These are phyloP conservation scores for Ophraella communa DNA, from an alignment of 2,888 invertebrate species.

Conservation along the genomic window DNA sequence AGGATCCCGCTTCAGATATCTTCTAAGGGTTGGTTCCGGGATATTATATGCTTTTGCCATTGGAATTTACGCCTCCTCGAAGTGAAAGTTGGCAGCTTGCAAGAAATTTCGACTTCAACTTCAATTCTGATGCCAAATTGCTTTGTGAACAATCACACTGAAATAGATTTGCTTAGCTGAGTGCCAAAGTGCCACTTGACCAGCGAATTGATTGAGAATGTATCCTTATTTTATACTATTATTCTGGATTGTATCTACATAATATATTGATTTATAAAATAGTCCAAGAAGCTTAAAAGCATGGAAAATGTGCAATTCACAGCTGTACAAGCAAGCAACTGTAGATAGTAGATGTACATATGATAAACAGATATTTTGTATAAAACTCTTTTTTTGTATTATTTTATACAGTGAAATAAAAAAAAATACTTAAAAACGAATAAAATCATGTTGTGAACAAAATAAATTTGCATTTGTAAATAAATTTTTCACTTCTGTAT, in stretches of 20 bases:
- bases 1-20: too few relatives aligned
- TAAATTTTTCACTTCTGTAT: constrained; percentile 36
- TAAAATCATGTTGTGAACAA: constrained; percentile 30
- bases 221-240: too few relatives aligned
- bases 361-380: constrained; percentile 35
- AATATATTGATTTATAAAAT: neutral
- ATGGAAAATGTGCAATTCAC: constrained; percentile 43
- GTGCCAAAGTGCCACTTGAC: too few relatives aligned
- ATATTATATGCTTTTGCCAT: too few relatives aligned
- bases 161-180: too few relatives aligned
- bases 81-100: too few relatives aligned
- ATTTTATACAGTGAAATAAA: constrained; percentile 32
- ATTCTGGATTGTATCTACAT: neutral
- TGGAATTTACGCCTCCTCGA: too few relatives aligned
- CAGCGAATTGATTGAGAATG: too few relatives aligned
- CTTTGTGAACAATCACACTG: too few relatives aligned
- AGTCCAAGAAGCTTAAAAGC: constrained; percentile 38
- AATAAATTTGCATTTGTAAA: constrained; percentile 30
- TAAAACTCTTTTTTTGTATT: constrained; percentile 36
- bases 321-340: constrained; percentile 42
- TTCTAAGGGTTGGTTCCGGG: too few relatives aligned
- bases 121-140: too few relatives aligned
- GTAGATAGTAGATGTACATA: constrained; percentile 41
- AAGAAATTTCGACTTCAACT: too few relatives aligned
- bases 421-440: constrained; percentile 28